Evolutionary conservation across 2,888 invertebrate genomes (phyloP).

Genomic region (Nomada fucata): DNA sequence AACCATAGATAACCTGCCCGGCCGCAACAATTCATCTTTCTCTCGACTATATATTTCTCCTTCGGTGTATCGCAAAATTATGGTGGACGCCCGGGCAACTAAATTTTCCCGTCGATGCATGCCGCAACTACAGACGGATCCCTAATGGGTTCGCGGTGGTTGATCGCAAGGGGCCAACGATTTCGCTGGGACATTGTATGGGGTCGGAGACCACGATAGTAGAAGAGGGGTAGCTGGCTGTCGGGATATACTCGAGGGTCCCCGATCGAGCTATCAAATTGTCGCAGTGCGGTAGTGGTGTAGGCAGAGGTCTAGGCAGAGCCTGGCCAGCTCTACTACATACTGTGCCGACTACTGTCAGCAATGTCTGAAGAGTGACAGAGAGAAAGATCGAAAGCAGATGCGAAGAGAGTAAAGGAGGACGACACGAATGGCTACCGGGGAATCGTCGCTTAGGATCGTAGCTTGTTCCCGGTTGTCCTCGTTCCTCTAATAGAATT

Average conservation of each 20-base stretch:
- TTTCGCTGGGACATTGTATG: constrained; percentile 54
- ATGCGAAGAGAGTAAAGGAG: constrained; percentile 33
- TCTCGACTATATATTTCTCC: constrained; percentile 52
- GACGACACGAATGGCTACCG: constrained; percentile 59
- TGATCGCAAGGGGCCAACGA: constrained; percentile 66
- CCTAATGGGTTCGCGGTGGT: constrained; percentile 64
- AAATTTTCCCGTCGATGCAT: constrained; percentile 63
- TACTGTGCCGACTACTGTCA: constrained; percentile 71
- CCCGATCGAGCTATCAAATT: constrained; percentile 79
- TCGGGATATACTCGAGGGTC: constrained; percentile 66
- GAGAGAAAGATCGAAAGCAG: constrained; percentile 59
- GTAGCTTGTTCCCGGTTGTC: constrained; percentile 63
- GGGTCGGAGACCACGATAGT: constrained; percentile 8
- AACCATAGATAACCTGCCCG: constrained; percentile 54
- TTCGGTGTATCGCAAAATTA: constrained; percentile 53
- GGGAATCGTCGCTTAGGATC: constrained; percentile 70
- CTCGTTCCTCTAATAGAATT: constrained; percentile 59
- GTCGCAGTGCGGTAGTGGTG: constrained; percentile 82
- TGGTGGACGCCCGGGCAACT: constrained; percentile 39
- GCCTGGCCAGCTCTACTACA: constrained; percentile 44
- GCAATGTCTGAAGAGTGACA: constrained; percentile 62
- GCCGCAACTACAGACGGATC: constrained; percentile 42
- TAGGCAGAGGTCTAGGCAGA: constrained; percentile 76
- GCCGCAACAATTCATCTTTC: constrained; percentile 65
- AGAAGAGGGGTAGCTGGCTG: constrained; percentile 20